Conservation (phyloP, 2,113 vertebrate genomes). For the Calidris pygmaea region DNA sequence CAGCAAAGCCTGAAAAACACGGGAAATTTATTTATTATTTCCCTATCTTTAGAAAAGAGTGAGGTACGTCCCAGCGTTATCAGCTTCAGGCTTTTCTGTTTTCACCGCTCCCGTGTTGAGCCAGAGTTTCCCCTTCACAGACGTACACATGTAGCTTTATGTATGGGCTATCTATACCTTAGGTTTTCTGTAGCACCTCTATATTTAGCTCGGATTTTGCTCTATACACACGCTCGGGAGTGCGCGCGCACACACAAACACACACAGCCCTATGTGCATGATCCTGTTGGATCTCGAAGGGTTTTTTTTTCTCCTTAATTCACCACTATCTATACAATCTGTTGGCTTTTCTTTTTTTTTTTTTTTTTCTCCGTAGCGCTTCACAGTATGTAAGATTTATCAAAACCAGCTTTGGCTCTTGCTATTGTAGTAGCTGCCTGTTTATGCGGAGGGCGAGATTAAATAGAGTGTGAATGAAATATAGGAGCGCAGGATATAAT, state of each 20-base stretch:
- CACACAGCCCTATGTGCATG: constrained; percentile 15
- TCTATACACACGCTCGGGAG: background rate
- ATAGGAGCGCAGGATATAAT: background rate
- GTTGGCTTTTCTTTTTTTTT: background rate
- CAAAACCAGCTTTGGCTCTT: background rate
- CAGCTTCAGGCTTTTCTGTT: background rate
- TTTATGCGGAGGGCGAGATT: background rate
- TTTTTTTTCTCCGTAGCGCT: background rate
- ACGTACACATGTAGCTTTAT: background rate
- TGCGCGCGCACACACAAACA: background rate
- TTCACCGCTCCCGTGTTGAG: background rate
- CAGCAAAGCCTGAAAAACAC: background rate
- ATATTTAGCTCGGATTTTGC: constrained; percentile 33
- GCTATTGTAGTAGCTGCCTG: background rate
- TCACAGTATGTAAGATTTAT: background rate
- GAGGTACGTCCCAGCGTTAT: background rate
- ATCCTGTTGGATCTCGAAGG: background rate
- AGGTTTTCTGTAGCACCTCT: constrained; percentile 43
- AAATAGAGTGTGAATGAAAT: constrained; percentile 26
- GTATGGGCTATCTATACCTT: constrained; percentile 22
- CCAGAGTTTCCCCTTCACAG: background rate
- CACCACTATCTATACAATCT: background rate
- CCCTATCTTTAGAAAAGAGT: background rate
- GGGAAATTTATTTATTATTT: background rate
- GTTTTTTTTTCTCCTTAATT: background rate